These are phyloP conservation scores for Actenoides hombroni DNA, from an alignment of 2,113 vertebrate genomes.

Conservation along the genomic window DNA sequence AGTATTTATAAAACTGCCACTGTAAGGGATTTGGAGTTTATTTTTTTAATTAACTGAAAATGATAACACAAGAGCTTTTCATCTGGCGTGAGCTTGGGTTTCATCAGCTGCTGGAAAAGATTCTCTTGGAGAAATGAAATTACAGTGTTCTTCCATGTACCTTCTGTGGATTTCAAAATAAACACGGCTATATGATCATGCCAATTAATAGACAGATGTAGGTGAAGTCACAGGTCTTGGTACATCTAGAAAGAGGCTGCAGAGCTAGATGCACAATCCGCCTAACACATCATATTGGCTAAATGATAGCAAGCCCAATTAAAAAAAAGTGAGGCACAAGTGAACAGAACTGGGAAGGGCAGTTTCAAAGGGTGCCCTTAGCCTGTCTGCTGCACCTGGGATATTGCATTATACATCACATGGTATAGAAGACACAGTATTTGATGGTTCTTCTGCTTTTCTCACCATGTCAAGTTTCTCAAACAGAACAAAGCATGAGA, in stretches of 20 bases:
- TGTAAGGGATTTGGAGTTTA: constrained; percentile 53
- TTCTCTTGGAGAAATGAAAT: constrained; percentile 60
- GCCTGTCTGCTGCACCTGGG: background rate
- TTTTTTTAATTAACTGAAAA: constrained; percentile 76
- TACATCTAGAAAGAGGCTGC: background rate
- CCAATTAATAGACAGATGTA: background rate
- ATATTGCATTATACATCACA: background rate
- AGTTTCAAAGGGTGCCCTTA: background rate
- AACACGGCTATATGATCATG: constrained; percentile 18
- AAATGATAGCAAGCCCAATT: background rate
- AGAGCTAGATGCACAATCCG: background rate
- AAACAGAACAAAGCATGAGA: background rate
- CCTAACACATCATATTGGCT: background rate
- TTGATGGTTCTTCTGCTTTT: background rate
- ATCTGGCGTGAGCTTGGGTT: constrained; percentile 48
- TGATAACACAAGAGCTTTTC: constrained; percentile 62
- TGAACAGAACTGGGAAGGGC: background rate
- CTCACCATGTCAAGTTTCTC: background rate
- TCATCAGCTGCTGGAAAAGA: constrained; percentile 56
- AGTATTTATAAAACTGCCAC: background rate
- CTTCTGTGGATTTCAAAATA: constrained; percentile 64
- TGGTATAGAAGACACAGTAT: background rate
- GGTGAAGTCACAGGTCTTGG: constrained; percentile 30
- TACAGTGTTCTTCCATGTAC: background rate
- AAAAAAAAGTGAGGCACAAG: background rate